Evolutionary conservation across 2,797 vertebrate genomes (phyloP).

Genomic region (Peromyscus attwateri): DNA sequence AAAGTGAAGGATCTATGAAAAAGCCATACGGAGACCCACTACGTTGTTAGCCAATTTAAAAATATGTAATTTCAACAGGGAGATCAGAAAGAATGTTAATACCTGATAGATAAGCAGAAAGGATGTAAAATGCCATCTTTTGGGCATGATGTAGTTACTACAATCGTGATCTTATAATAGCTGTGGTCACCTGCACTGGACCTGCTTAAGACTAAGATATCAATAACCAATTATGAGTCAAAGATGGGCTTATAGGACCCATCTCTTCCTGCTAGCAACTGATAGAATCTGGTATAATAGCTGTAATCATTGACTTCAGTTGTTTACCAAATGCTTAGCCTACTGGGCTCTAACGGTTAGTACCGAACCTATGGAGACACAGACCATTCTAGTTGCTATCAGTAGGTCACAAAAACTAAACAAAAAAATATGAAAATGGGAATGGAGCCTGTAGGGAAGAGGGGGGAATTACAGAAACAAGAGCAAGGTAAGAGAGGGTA

Average conservation of each 20-base stretch:
- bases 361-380: neutral
- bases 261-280: too few species aligned
- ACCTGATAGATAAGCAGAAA: neutral
- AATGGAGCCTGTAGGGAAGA: neutral
- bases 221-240: neutral
- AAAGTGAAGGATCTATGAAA: neutral
- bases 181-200: neutral
- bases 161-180: neutral
- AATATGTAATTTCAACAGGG: neutral
- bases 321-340: neutral
- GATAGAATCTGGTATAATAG: neutral
- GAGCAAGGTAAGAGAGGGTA: neutral
- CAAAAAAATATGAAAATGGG: neutral
- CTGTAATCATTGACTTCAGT: neutral
- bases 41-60: neutral
- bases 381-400: neutral
- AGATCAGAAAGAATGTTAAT: neutral
- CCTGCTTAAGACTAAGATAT: neutral
- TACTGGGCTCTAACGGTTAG: neutral
- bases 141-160: neutral
- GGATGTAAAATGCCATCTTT: neutral
- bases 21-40: neutral
- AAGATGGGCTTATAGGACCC: neutral
- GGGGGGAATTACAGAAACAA: neutral
- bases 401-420: neutral